Percentiles rank a stretch among this genome's conserved stretches.
These are phyloP conservation scores for Epiblema foenella DNA, from an alignment of 2,888 invertebrate genomes.

Conservation along the genomic window DNA sequence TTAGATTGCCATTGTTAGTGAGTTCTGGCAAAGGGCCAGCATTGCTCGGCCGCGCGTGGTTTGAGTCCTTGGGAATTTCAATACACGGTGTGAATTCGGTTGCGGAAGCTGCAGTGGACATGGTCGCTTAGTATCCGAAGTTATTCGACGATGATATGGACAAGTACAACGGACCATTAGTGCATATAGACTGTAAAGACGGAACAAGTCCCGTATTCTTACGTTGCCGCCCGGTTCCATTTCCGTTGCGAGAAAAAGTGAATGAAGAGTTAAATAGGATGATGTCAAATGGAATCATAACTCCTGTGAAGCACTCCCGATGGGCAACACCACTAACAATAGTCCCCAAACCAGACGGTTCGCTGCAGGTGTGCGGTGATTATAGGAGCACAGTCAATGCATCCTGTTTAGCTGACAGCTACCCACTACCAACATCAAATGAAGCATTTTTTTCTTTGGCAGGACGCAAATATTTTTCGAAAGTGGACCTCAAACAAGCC, in stretches of 20 bases:
- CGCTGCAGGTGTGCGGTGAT: slow-evolving; percentile 35
- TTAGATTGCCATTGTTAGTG: slow-evolving; percentile 16
- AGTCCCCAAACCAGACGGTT: not conserved
- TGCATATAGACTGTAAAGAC: slow-evolving; percentile 9
- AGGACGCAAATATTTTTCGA: not conserved
- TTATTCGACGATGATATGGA: slow-evolving; percentile 4
- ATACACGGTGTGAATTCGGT: slow-evolving; percentile 12
- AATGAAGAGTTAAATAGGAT: slow-evolving; percentile 25
- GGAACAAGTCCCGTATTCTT: slow-evolving; percentile 23
- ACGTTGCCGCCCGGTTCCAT: slow-evolving; percentile 19
- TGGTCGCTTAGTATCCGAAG: not conserved
- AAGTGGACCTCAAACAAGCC: not conserved
- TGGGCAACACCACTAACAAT: slow-evolving; percentile 45
- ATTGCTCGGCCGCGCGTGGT: slow-evolving; percentile 7
- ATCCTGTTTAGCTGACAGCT: slow-evolving; percentile 35
- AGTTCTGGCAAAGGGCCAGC: slow-evolving; percentile 7
- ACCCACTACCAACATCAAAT: slow-evolving; percentile 44
- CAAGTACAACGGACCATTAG: slow-evolving; percentile 1
- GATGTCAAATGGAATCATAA: slow-evolving; percentile 4
- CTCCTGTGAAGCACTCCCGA: slow-evolving; percentile 42
- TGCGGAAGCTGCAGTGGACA: not conserved
- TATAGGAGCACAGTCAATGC: slow-evolving; percentile 45
- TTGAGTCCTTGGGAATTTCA: slow-evolving; percentile 2
- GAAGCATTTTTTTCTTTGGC: slow-evolving; percentile 38
- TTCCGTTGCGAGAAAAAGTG: slow-evolving; percentile 26